These are phyloP conservation scores for Melanotaenia maccullochi DNA, from an alignment of 2,797 vertebrate genomes.

Conservation along the genomic window DNA sequence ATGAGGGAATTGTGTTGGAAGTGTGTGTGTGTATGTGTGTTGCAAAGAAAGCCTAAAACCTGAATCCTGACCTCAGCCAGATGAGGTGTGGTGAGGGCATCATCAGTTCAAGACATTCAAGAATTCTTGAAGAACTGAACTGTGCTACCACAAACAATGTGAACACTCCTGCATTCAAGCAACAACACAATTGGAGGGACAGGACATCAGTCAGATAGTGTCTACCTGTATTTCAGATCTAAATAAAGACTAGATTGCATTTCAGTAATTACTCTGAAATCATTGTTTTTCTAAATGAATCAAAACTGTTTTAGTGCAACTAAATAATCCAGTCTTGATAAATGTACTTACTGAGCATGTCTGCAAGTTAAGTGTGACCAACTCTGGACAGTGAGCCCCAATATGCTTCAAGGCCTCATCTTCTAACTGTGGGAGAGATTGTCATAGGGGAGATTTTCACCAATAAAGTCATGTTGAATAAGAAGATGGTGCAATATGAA, in stretches of 20 bases:
- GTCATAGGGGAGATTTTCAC: background rate
- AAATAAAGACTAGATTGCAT: background rate
- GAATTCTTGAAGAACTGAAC: background rate
- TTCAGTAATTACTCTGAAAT: background rate
- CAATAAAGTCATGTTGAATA: background rate
- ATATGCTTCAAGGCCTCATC: slow-evolving; percentile 97
- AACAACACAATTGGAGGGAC: background rate
- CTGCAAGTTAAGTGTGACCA: slow-evolving; percentile 95
- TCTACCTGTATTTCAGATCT: background rate
- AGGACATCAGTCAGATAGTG: background rate
- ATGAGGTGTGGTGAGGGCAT: background rate
- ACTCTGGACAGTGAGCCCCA: slow-evolving; percentile 92
- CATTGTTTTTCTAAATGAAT: background rate
- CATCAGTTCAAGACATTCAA: background rate
- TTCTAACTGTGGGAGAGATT: slow-evolving; percentile 85
- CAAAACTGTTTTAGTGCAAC: background rate
- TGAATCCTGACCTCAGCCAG: background rate
- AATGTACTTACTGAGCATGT: slow-evolving; percentile 91
- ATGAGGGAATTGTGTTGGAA: background rate
- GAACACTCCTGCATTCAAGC: background rate
- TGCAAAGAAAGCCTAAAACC: background rate
- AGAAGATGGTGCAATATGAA: background rate
- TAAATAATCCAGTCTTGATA: background rate
- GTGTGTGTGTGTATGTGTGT: background rate
- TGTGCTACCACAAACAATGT: background rate